Conservation (phyloP, 1,140 invertebrate genomes). For the Saccostrea cuccullata region DNA sequence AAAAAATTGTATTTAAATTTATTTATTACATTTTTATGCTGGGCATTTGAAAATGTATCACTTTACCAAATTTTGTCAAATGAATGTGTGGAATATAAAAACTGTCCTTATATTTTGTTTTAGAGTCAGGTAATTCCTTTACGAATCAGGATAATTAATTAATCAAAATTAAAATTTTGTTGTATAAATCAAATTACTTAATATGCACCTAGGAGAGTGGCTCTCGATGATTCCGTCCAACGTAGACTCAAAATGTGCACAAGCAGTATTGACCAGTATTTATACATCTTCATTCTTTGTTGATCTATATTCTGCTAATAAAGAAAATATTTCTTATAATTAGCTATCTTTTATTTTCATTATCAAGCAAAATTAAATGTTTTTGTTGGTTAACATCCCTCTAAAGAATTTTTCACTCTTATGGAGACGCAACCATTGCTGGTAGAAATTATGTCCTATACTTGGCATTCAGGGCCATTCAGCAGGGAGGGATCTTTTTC, state of each 20-base stretch:
- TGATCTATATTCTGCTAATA: constrained; percentile 34
- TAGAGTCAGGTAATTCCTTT: not conserved
- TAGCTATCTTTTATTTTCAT: not conserved
- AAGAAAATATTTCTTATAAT: not conserved
- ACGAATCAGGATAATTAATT: not conserved
- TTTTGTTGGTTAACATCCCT: too few relatives aligned
- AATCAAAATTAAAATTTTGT: constrained; percentile 25
- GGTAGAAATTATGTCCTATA: too few relatives aligned
- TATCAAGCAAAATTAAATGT: too few relatives aligned
- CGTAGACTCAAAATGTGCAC: constrained; percentile 23
- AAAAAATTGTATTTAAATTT: not conserved
- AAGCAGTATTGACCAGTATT: constrained; percentile 29
- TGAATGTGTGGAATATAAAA: not conserved
- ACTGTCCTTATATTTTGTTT: not conserved
- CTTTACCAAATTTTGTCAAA: not conserved
- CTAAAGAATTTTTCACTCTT: too few relatives aligned
- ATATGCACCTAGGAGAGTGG: constrained; percentile 10
- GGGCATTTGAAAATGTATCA: constrained; percentile 17
- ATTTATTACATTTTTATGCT: not conserved
- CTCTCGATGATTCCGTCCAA: constrained; percentile 1
- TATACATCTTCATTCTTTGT: constrained; percentile 31
- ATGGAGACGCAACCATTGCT: too few relatives aligned
- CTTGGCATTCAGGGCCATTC: too few relatives aligned
- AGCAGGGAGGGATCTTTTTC: too few relatives aligned
- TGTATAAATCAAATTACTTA: constrained; percentile 26